Conservation (phyloP, 2,888 invertebrate species). For the Oxystoma pomonae region DNA sequence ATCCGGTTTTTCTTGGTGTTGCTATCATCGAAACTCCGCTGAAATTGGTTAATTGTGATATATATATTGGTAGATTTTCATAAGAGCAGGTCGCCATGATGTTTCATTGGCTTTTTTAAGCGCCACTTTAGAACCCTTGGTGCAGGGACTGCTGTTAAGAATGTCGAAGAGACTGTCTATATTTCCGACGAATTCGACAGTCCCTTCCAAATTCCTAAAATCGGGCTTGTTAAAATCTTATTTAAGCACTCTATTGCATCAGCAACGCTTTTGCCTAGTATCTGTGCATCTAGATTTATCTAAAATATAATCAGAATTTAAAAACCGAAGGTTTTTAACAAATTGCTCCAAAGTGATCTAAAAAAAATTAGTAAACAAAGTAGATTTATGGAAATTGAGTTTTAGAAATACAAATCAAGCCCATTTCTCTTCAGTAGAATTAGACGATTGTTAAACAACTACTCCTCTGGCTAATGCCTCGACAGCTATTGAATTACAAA, state of each 20-base stretch:
- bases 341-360: neutral
- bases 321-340: neutral
- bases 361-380: too few relatives aligned
- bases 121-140: neutral
- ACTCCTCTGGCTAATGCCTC: too few relatives aligned
- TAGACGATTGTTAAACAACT: too few relatives aligned
- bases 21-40: neutral
- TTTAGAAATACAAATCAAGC: too few relatives aligned
- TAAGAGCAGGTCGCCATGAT: neutral
- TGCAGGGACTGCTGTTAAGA: neutral
- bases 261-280: neutral
- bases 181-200: neutral
- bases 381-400: too few relatives aligned
- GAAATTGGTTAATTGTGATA: neutral
- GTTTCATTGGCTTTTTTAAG: neutral
- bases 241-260: neutral
- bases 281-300: neutral
- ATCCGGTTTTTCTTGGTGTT: neutral
- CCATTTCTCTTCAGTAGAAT: too few relatives aligned
- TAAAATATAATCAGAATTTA: neutral
- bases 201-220: neutral
- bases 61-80: neutral
- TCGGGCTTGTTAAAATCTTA: neutral
- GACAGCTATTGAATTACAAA: too few relatives aligned
- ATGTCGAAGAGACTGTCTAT: neutral